Evolutionary conservation across 2,888 invertebrate species (phyloP).

Genomic region (Seira sanloemensis): DNA sequence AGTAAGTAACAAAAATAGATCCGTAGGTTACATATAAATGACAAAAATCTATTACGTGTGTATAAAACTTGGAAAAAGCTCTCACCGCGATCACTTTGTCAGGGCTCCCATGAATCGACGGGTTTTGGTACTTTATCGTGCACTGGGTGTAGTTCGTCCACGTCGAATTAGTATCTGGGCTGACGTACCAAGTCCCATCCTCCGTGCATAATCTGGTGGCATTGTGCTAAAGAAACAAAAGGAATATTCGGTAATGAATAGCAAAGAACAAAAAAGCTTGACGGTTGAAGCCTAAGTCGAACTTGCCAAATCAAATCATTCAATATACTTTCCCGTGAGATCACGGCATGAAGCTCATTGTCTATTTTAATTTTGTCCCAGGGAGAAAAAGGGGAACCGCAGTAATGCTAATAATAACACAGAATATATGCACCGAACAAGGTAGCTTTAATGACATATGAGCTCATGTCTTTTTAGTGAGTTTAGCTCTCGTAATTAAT

Average conservation of each 20-base stretch:
- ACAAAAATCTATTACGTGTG: too few relatives aligned
- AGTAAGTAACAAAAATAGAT: too few relatives aligned
- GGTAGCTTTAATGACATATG: neutral
- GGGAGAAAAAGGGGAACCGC: neutral
- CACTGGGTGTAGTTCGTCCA: conserved; percentile 75
- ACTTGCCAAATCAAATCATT: conserved; percentile 6
- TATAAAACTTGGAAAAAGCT: too few relatives aligned
- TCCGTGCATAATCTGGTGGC: conserved; percentile 78
- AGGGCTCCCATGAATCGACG: conserved; percentile 15
- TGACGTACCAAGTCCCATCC: conserved; percentile 77
- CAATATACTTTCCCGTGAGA: neutral
- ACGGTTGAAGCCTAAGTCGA: neutral
- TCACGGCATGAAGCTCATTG: too few relatives aligned
- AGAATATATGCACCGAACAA: too few relatives aligned
- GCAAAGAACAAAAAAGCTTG: neutral
- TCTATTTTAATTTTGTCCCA: too few relatives aligned
- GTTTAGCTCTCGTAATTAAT: neutral
- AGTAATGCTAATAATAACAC: too few relatives aligned
- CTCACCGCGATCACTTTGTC: conserved; percentile 59
- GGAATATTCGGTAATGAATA: neutral
- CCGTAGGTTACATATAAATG: too few relatives aligned
- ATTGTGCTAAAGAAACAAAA: conserved; percentile 74
- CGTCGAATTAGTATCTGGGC: conserved; percentile 74
- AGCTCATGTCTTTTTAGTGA: neutral
- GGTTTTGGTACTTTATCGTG: neutral